These are phyloP conservation scores for Teleopsis dalmanni DNA, from an alignment of 1,140 invertebrate genomes.

Conservation along the genomic window DNA sequence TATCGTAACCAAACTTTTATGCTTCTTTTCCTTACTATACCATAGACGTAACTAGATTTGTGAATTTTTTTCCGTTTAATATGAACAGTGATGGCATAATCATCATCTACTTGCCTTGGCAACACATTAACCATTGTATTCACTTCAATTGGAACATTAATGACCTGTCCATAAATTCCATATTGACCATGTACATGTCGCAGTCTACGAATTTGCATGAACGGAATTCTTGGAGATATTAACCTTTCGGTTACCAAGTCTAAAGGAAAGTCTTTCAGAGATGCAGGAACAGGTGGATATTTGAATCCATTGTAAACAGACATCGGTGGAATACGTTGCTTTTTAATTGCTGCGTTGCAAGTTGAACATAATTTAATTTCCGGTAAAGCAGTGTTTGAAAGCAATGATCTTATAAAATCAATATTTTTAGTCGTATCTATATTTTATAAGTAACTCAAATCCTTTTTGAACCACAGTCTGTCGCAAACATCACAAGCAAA, in stretches of 20 bases:
- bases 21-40: conserved; percentile 4
- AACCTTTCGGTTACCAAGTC: too few species aligned
- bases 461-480: conserved; percentile 23
- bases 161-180: too few species aligned
- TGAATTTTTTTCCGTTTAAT: conserved; percentile 28
- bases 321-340: too few species aligned
- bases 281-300: too few species aligned
- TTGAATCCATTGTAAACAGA: too few species aligned
- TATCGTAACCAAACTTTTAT: conserved; percentile 3
- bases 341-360: too few species aligned
- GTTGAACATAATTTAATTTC: conserved; percentile 17
- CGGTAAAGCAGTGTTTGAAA: conserved; percentile 11
- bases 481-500: conserved; percentile 21
- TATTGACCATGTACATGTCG: too few species aligned
- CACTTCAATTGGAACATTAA: too few species aligned
- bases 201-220: too few species aligned
- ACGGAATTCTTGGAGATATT: too few species aligned
- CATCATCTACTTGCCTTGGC: conserved; percentile 26
- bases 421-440: conserved; percentile 12
- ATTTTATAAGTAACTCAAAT: conserved; percentile 14
- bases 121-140: conserved; percentile 21
- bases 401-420: conserved; percentile 17
- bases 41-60: conserved; percentile 8
- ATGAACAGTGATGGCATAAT: conserved; percentile 24
- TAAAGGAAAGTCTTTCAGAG: too few species aligned